These are phyloP conservation scores for Sebastes iracundus DNA, from an alignment of 2,797 vertebrate genomes.

Conservation along the genomic window DNA sequence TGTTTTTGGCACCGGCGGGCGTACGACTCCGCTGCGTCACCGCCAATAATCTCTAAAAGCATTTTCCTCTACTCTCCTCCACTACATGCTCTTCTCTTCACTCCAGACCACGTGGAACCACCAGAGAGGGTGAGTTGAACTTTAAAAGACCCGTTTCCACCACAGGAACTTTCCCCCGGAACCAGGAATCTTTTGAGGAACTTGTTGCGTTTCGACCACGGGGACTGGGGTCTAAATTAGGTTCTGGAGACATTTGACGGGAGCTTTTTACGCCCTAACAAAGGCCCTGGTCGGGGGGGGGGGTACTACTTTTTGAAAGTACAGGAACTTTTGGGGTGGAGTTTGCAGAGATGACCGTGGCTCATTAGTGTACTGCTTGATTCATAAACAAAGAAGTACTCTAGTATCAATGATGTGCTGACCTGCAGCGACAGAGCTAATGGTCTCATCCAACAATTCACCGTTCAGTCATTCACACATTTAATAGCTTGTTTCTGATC, in stretches of 20 bases:
- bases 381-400: too few species aligned
- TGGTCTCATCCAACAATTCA: background rate
- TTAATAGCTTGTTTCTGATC: background rate
- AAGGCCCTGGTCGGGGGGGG: too few species aligned
- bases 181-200: too few species aligned
- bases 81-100: background rate
- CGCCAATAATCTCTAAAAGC: slow-evolving; percentile 1
- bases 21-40: background rate
- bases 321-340: rapidly evolving
- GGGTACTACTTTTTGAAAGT: too few species aligned
- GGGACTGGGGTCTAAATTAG: too few species aligned
- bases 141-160: background rate
- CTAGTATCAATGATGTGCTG: too few species aligned
- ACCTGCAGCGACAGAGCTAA: background rate
- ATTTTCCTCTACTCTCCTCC: background rate
- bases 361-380: too few species aligned
- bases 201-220: too few species aligned
- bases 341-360: too few species aligned
- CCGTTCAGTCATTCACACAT: background rate
- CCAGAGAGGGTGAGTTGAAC: background rate
- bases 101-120: background rate
- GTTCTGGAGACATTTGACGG: too few species aligned
- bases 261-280: too few species aligned
- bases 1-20: background rate
- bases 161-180: too few species aligned